A percentile compares a stretch with the other conserved stretches of the same genome.
Evolutionary conservation across 1,140 invertebrate genomes (phyloP).

Genomic region (Orussus abietinus): DNA sequence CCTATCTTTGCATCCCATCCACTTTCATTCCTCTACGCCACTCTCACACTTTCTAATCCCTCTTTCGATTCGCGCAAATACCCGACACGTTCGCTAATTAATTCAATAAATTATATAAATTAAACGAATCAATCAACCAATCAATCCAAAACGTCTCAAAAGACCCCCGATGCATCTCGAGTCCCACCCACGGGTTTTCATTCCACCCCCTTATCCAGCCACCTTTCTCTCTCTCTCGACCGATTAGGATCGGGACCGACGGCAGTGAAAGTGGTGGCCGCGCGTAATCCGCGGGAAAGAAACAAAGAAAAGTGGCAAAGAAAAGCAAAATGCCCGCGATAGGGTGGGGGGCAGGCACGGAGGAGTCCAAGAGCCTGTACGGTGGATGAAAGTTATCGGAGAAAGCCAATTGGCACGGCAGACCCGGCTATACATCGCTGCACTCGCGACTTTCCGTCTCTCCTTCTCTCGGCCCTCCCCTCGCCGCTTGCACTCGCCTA

Average conservation of each 20-base stretch:
- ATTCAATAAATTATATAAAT: too few species aligned
- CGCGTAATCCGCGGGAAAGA: slow-evolving; percentile 18
- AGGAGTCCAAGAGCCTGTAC: slow-evolving; percentile 17
- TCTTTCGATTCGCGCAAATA: too few species aligned
- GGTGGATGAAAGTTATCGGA: slow-evolving; percentile 51
- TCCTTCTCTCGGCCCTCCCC: neutral
- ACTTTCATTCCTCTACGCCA: too few species aligned
- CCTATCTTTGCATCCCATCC: too few species aligned
- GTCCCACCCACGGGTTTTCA: too few species aligned
- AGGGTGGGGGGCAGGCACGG: slow-evolving; percentile 14
- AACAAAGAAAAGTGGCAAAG: slow-evolving; percentile 43
- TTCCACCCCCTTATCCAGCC: too few species aligned
- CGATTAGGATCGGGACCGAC: too few species aligned
- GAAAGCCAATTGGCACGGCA: slow-evolving; percentile 47
- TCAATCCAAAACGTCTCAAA: too few species aligned
- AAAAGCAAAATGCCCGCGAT: slow-evolving; percentile 15
- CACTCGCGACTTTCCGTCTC: neutral
- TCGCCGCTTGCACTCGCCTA: neutral
- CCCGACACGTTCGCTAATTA: too few species aligned
- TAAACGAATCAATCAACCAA: too few species aligned
- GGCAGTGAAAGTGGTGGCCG: slow-evolving; percentile 29
- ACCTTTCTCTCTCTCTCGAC: too few species aligned
- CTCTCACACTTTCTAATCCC: too few species aligned
- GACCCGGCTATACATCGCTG: slow-evolving; percentile 7
- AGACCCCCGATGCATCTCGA: slow-evolving; percentile 15